A percentile compares a stretch with the other conserved stretches of the same genome.
phyloP scores from a whole-genome alignment of 2,888 invertebrate species.

The Tetrapedia diversipes region DNA sequence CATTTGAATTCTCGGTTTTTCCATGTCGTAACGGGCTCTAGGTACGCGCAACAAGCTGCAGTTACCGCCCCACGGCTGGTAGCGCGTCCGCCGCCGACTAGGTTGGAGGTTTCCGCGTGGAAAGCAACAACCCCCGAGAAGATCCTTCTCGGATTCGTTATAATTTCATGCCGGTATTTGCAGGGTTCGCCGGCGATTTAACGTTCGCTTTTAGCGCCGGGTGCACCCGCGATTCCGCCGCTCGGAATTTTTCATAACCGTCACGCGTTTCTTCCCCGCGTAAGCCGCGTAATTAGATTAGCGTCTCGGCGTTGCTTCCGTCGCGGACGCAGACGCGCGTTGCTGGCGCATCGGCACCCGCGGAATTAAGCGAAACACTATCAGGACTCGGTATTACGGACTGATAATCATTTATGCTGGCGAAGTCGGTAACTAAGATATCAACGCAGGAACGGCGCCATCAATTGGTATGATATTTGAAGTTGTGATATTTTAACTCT shows the following conservation, averaged over 20 bases:
- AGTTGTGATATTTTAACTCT: too few relatives aligned
- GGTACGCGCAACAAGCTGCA: conserved; percentile 71
- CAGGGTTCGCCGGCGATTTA: conserved; percentile 25
- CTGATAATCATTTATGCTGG: too few relatives aligned
- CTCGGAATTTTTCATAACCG: conserved; percentile 51
- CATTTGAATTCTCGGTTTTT: conserved; percentile 75
- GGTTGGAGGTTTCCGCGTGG: conserved; percentile 6
- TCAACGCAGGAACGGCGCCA: too few relatives aligned
- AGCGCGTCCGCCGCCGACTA: not conserved
- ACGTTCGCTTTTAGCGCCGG: conserved; percentile 18
- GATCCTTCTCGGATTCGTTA: conserved; percentile 49
- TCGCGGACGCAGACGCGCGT: not conserved
- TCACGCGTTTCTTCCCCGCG: conserved; percentile 5
- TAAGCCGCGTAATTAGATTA: conserved; percentile 39
- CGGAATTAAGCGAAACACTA: too few relatives aligned
- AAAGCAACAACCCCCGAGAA: conserved; percentile 27
- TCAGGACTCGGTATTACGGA: too few relatives aligned
- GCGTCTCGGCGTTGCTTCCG: conserved; percentile 1
- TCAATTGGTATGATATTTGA: too few relatives aligned
- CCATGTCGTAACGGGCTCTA: conserved; percentile 58
- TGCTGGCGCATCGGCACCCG: not conserved
- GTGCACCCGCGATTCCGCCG: not conserved
- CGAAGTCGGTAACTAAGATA: too few relatives aligned
- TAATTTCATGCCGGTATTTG: conserved; percentile 50
- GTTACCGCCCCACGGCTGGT: conserved; percentile 39